Evolutionary conservation across 2,797 vertebrate species (phyloP).

Genomic region (Lerista edwardsae): DNA sequence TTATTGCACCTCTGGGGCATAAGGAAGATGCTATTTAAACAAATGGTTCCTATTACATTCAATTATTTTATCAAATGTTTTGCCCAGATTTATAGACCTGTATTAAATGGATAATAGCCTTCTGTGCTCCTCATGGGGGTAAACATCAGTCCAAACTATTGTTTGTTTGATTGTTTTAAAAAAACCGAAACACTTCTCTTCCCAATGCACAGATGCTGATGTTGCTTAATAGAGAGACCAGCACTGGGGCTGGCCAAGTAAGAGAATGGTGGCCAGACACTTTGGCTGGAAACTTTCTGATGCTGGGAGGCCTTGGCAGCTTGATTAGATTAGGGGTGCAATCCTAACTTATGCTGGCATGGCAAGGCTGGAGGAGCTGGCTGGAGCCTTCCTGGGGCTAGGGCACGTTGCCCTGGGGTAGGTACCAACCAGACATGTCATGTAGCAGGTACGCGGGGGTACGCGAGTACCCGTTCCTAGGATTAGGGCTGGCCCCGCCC

Average conservation of each 20-base stretch:
- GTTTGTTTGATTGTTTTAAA: constrained; percentile 37
- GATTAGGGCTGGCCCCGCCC: too few species aligned
- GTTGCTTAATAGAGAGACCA: constrained; percentile 30
- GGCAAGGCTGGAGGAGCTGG: too few species aligned
- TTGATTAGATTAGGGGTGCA: background rate
- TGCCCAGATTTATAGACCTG: constrained; percentile 72
- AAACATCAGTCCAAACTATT: constrained; percentile 58
- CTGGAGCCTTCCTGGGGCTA: too few species aligned
- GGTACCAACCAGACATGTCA: too few species aligned
- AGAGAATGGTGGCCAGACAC: constrained; percentile 48
- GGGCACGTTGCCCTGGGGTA: too few species aligned
- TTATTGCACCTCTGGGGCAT: constrained; percentile 75
- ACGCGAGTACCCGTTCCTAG: too few species aligned
- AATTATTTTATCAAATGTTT: constrained; percentile 73
- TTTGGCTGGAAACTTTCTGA: constrained; percentile 13
- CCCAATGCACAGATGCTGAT: constrained; percentile 19
- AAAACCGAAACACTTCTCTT: constrained; percentile 20
- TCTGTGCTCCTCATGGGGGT: constrained; percentile 65
- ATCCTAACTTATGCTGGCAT: too few species aligned
- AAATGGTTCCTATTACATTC: constrained; percentile 78
- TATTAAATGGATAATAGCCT: constrained; percentile 76
- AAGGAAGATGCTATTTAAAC: constrained; percentile 74
- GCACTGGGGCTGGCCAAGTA: constrained; percentile 13
- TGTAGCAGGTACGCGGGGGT: too few species aligned
- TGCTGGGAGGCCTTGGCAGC: background rate